Percentiles rank a stretch among this genome's conserved stretches.
Conservation (phyloP, 2,113 vertebrate genomes). For the Aldabrachelys gigantea region DNA sequence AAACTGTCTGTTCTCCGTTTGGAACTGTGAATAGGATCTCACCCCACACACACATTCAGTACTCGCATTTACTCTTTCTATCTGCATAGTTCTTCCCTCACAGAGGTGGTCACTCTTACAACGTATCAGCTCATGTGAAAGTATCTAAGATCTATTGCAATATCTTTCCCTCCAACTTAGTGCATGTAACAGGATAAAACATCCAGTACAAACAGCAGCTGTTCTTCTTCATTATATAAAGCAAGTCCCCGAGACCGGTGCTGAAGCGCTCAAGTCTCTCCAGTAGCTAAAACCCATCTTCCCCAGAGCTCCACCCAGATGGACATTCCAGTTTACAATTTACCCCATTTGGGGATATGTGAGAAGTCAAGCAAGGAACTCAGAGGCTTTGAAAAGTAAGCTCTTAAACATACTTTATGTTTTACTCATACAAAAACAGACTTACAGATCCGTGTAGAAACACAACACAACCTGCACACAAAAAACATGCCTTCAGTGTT, state of each 20-base stretch:
- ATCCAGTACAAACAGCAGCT: not conserved
- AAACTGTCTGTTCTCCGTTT: not conserved
- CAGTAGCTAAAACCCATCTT: not conserved
- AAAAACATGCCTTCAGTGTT: not conserved
- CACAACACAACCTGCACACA: not conserved
- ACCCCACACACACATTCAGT: not conserved
- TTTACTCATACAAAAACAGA: not conserved
- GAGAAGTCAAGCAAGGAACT: not conserved
- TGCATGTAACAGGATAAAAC: not conserved
- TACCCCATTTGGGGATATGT: not conserved
- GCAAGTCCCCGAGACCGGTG: not conserved
- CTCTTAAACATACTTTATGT: not conserved
- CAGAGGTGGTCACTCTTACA: not conserved
- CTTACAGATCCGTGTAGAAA: not conserved
- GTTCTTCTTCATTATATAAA: not conserved
- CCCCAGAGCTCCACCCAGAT: not conserved
- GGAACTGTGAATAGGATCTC: not conserved
- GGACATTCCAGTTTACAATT: not conserved
- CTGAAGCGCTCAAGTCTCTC: not conserved
- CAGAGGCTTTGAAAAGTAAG: not conserved
- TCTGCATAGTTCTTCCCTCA: not conserved
- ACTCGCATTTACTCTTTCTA: not conserved
- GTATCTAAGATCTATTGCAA: not conserved
- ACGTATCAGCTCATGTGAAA: not conserved
- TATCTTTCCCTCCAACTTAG: not conserved